phyloP scores from a whole-genome alignment of 2,113 vertebrate genomes.

The Laticauda laticaudata region DNA sequence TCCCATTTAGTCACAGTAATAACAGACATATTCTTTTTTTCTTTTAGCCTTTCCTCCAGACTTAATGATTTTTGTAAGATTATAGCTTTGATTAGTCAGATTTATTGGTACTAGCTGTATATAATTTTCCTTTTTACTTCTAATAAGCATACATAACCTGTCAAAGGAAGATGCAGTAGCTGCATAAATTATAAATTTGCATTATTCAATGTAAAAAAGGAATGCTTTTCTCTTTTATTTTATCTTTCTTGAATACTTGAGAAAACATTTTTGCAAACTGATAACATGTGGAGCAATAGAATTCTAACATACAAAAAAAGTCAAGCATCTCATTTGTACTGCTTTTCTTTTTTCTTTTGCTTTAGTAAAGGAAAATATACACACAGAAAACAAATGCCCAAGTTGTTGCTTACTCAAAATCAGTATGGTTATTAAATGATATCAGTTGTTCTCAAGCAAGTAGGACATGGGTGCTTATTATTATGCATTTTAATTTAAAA shows the following conservation, averaged over 20 bases:
- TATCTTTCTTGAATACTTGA: slow-evolving; percentile 26
- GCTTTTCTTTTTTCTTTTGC: background rate
- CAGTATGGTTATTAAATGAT: slow-evolving; percentile 10
- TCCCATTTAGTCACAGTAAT: slow-evolving; percentile 72
- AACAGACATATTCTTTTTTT: slow-evolving; percentile 63
- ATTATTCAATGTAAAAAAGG: slow-evolving; percentile 31
- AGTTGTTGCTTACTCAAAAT: slow-evolving; percentile 12
- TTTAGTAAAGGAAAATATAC: background rate
- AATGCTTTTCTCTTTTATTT: slow-evolving; percentile 20
- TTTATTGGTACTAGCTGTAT: slow-evolving; percentile 51
- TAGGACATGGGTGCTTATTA: slow-evolving; percentile 31
- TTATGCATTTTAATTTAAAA: slow-evolving; percentile 36
- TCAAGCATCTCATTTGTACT: background rate
- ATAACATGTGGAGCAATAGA: slow-evolving; percentile 1
- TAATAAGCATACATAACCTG: slow-evolving; percentile 36
- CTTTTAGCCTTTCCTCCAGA: slow-evolving; percentile 47
- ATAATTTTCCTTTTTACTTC: slow-evolving; percentile 56
- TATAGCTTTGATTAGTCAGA: slow-evolving; percentile 67
- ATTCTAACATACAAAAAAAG: background rate
- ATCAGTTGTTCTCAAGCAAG: slow-evolving; percentile 7
- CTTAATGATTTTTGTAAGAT: slow-evolving; percentile 66
- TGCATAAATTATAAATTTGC: slow-evolving; percentile 45
- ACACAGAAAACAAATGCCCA: slow-evolving; percentile 14
- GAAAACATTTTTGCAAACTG: slow-evolving; percentile 17
- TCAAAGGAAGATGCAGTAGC: background rate